Evolutionary conservation across 2,797 vertebrate genomes (phyloP).

Genomic region (Ctenochaetus hawaiiensis): DNA sequence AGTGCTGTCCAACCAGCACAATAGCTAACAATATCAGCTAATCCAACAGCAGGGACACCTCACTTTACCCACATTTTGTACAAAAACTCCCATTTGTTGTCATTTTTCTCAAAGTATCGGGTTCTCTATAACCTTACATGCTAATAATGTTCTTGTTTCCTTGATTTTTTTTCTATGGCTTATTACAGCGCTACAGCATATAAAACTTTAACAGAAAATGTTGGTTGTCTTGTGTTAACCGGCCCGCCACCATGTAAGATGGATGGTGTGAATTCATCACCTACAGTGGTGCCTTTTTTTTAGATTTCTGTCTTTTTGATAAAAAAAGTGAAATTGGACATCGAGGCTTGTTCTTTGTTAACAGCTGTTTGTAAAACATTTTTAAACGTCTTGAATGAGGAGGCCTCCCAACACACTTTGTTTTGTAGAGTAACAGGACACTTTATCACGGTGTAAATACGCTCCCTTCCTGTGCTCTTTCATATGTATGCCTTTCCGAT

Average conservation of each 20-base stretch:
- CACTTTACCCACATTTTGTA: conserved; percentile 67
- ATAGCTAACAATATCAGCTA: conserved; percentile 43
- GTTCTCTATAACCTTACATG: conserved; percentile 59
- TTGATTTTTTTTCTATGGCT: conserved; percentile 70
- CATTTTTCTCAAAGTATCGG: conserved; percentile 41
- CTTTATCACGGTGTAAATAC: conserved; percentile 76
- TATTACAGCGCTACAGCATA: conserved; percentile 54
- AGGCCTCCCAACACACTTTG: conserved; percentile 63
- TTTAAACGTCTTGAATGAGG: conserved; percentile 72
- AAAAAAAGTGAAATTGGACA: conserved; percentile 59
- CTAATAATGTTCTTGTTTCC: conserved; percentile 60
- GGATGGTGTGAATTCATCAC: conserved; percentile 72
- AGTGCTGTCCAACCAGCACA: conserved; percentile 70
- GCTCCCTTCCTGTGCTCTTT: conserved; percentile 74
- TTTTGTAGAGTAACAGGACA: conserved; percentile 76
- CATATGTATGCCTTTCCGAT: conserved; percentile 73
- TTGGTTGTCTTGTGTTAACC: conserved; percentile 74
- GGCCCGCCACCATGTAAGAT: conserved; percentile 62
- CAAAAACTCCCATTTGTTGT: conserved; percentile 53
- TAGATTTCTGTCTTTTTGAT: conserved; percentile 74
- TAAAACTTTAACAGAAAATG: conserved; percentile 57
- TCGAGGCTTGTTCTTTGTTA: conserved; percentile 68
- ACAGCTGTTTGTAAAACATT: conserved; percentile 76
- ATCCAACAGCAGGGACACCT: conserved; percentile 70
- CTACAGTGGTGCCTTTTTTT: conserved; percentile 82